phyloP scores from a whole-genome alignment of 2,888 invertebrate genomes.

The Ellobium chinense region DNA sequence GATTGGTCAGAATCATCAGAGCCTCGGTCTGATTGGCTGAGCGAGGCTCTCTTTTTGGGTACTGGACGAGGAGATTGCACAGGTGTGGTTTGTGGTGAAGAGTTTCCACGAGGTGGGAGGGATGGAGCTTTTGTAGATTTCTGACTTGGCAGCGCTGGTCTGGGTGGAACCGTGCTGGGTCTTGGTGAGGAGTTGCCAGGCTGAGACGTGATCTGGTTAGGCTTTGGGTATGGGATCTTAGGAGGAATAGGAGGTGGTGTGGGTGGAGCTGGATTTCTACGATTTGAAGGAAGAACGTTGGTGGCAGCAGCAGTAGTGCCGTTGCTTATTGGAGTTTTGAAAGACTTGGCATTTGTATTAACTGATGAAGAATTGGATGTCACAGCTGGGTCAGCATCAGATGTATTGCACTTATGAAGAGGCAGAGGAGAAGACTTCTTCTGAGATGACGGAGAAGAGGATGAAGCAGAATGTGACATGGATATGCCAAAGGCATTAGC shows the following conservation, averaged over 20 bases:
- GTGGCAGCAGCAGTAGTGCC: not conserved
- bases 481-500: not conserved
- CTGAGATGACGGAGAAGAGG: not conserved
- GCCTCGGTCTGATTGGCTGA: not conserved
- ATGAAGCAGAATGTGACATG: not conserved
- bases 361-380: not conserved
- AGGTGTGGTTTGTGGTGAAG: no score
- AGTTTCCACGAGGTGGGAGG: not conserved
- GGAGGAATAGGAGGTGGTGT: not conserved
- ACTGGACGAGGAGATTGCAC: not conserved
- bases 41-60: not conserved
- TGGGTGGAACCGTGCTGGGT: not conserved
- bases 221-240: not conserved
- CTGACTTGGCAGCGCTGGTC: not conserved
- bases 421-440: not conserved
- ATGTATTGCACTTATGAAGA: conserved; percentile 5
- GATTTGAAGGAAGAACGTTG: not conserved
- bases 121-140: not conserved
- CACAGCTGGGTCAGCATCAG: not conserved
- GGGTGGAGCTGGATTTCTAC: not conserved
- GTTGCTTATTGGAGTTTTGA: not conserved
- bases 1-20: not conserved
- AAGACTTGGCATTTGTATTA: not conserved
- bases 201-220: not conserved
- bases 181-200: not conserved